Base-by-base conservation (phyloP, 2,113 vertebrate species). In the Smithornis capensis region DNA sequence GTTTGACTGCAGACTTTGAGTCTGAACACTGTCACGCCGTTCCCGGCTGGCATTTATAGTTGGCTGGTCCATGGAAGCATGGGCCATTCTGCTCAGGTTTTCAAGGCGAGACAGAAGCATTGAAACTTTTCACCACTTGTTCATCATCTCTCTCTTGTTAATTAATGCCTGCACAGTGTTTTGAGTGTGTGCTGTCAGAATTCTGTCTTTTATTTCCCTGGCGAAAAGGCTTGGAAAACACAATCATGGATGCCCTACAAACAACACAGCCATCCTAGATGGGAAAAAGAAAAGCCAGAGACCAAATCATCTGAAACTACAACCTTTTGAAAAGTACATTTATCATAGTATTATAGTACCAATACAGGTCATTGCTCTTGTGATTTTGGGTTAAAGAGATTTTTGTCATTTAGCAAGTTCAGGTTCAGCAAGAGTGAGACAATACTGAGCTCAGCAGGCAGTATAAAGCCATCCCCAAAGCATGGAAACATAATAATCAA, bases 1-100 rank as follows among this genome's bases (percentile, higher is more conserved):
- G 91, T 94, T 95, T 90, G 92, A 94, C 94, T 96, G 83, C 92
- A 94, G 90, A 44, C 83, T 91, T 49, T 64, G 95, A 95, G 63
- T 31, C 93, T 83, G 78, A 97, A 74, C 62, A 53, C 84, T 86
- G 92, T 92, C 96, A 83, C 59, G 92, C 75, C 96, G 97, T 86
- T 96, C 90, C 86, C 3, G 1, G 69, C 27, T 95, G 93, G 94
- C 93, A 96, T 92, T 86, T 96, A 52, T 83, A 75, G 65, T 83
- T 97, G 96, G 83, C 96, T 92, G 80, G 83, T 89, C 94, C 45
- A 7, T 7, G 8, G 89, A 93, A 91, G 69, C 85, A 86, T 69
- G 75, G 92, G 65, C 96, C 92, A 81, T 93, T 94, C 90, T 93
- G 94, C 87, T 95, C 77, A 19, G 86, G 87, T 70, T 96, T 91